Base-by-base conservation (phyloP, 2,113 vertebrate genomes). In the Alligator sinensis region DNA sequence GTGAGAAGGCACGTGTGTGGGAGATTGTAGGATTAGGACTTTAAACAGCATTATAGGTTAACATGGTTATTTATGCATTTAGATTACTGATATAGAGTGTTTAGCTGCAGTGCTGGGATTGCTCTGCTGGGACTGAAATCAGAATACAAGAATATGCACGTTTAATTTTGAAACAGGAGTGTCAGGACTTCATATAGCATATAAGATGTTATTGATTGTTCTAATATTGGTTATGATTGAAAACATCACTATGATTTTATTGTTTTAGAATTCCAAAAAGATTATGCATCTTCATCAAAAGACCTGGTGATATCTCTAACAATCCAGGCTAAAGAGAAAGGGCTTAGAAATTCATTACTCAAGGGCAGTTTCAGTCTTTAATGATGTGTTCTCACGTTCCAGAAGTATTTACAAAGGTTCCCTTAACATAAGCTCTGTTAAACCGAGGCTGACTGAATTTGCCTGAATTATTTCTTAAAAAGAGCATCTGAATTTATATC, bases 401-500 rank as follows among this genome's bases (percentile, higher is more conserved):
- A 68, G 61, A 78, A 87, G 66, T 12, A 63, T 94, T 94, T 89
- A 87, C 0, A 0, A 66, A 87, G 80, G 55, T 79, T 92, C 63
- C 84, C 75, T 54, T 47, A 76, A 87, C 93, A 75, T 85, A 54
- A 81, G n/a, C 74, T 68, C 88, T 0, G 0, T 82, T 64, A 5
- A 74, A 72, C 81, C 87, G 90, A 54, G 77, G 24, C 74, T 94
- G 82, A 85, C 88, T 61, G 3, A 63, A 85, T 92, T 95, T 77
- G 9, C 78, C 93, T 96, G 30, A 95, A 90, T 94, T 93, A 89
- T 92, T 93, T 58, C 85, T 13, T 1, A 15, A 78, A 74, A 91
- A 25, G 76, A 87, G 25, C 68, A 62, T 93, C 86, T 87, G 38
- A 82, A 92, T 59, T 88, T 87, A 85, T 57, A 3, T 30, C 17